Evolutionary conservation across 2,113 vertebrate genomes (phyloP).

Genomic region (Actenoides hombroni): DNA sequence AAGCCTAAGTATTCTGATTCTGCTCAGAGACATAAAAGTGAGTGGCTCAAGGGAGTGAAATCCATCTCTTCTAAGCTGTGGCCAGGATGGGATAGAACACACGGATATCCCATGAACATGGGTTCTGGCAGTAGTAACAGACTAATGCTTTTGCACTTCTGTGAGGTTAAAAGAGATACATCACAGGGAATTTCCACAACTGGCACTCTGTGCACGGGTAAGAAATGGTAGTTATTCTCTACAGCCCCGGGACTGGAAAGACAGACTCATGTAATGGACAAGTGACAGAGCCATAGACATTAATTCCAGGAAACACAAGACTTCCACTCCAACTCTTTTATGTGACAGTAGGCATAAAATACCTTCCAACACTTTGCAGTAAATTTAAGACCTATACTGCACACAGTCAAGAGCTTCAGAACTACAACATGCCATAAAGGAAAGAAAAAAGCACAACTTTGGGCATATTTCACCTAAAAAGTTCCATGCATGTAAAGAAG

Average conservation of each 20-base stretch:
- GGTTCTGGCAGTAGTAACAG: neutral
- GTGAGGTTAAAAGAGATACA: neutral
- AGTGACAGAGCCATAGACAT: neutral
- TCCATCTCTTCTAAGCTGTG: neutral
- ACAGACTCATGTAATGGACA: neutral
- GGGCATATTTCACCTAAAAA: neutral
- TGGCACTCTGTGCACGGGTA: neutral
- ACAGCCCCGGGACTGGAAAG: neutral
- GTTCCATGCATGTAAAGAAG: neutral
- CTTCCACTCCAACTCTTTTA: neutral
- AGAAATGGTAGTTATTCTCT: neutral
- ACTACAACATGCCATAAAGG: neutral
- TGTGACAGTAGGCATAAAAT: neutral
- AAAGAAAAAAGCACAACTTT: neutral
- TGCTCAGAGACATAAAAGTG: neutral
- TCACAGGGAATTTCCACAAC: neutral
- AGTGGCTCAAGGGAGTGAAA: neutral
- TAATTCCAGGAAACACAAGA: neutral
- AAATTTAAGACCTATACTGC: neutral
- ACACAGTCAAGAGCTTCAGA: neutral
- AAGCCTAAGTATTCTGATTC: neutral
- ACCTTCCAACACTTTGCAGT: neutral
- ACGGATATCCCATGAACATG: fast-evolving
- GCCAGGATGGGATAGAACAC: neutral
- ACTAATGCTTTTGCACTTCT: neutral